Evolutionary conservation across 2,888 invertebrate genomes (phyloP).

Genomic region (Catocala fraxini): DNA sequence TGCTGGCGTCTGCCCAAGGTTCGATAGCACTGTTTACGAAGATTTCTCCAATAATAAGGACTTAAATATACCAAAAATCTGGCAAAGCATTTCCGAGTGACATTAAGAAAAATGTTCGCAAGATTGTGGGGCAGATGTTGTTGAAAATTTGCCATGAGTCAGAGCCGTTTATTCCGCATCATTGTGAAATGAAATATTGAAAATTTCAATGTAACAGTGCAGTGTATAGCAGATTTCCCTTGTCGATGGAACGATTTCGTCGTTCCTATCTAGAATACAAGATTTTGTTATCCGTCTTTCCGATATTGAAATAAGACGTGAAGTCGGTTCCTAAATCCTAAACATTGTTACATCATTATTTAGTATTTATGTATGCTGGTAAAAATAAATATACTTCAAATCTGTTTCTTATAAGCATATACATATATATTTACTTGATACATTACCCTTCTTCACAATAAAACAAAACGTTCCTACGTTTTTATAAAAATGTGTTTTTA

Average conservation of each 20-base stretch:
- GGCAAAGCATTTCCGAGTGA: constrained; percentile 29
- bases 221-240: constrained; percentile 51
- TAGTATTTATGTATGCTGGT: too few relatives aligned
- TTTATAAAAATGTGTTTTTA: too few relatives aligned
- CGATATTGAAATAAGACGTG: background rate
- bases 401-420: too few relatives aligned
- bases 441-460: too few relatives aligned
- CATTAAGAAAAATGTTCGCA: constrained; percentile 39
- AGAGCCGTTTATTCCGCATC: constrained; percentile 25
- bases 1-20: constrained; percentile 50
- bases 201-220: constrained; percentile 50
- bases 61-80: constrained; percentile 27
- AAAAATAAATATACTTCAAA: too few relatives aligned
- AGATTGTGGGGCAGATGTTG: constrained; percentile 37
- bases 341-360: too few relatives aligned
- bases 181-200: constrained; percentile 41
- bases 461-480: too few relatives aligned
- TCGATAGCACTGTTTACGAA: constrained; percentile 40
- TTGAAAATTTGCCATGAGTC: constrained; percentile 52
- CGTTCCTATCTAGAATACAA: background rate
- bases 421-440: too few relatives aligned
- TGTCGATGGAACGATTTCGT: constrained; percentile 28
- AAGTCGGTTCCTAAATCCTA: too few relatives aligned
- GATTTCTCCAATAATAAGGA: constrained; percentile 34
- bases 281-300: background rate